phyloP scores from a whole-genome alignment of 1,140 invertebrate genomes.

The Aphaenogaster rudis region DNA sequence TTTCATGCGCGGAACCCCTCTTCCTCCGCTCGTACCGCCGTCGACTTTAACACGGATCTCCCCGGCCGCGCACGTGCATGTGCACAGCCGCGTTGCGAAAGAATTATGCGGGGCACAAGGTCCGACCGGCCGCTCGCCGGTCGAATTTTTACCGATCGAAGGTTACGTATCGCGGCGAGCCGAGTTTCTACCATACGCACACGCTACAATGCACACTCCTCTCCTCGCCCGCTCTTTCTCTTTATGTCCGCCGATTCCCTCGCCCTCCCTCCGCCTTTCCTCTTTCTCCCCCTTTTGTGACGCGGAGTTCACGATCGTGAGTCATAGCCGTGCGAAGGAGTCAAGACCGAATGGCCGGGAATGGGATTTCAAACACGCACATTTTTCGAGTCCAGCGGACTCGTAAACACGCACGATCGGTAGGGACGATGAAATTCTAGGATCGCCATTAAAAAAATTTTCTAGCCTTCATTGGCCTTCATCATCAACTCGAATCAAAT shows the following conservation, averaged over 20 bases:
- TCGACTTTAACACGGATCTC: slow-evolving; percentile 69
- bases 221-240: slow-evolving; percentile 21
- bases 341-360: slow-evolving; percentile 61
- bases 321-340: slow-evolving; percentile 70
- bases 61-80: slow-evolving; percentile 63
- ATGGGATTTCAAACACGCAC: not conserved
- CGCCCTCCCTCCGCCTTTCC: not conserved
- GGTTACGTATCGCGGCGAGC: slow-evolving; percentile 77
- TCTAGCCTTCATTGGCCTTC: not conserved
- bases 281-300: slow-evolving; percentile 26
- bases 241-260: not conserved
- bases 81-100: slow-evolving; percentile 77
- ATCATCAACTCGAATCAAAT: not conserved
- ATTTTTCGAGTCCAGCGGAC: not conserved
- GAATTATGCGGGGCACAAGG: slow-evolving; percentile 82
- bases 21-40: not conserved
- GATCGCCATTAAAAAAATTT: not conserved
- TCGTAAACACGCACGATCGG: not conserved
- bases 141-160: slow-evolving; percentile 82
- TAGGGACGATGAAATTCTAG: not conserved
- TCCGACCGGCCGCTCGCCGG: slow-evolving; percentile 81
- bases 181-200: slow-evolving; percentile 53
- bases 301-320: slow-evolving; percentile 63
- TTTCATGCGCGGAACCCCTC: not conserved
- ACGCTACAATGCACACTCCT: not conserved